Evolutionary conservation across 2,888 invertebrate species (phyloP).

Genomic region (Diaphora mendica): DNA sequence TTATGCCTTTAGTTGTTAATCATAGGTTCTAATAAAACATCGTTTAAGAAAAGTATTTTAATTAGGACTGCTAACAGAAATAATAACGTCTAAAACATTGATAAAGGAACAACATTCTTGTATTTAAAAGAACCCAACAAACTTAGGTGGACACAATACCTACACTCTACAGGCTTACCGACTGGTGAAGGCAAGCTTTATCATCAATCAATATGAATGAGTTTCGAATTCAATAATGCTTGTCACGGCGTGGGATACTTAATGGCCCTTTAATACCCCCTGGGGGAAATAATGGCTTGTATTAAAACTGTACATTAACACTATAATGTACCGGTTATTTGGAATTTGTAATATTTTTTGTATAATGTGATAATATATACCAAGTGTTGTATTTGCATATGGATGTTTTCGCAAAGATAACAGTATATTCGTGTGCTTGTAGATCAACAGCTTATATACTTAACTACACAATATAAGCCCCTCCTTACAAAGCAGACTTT

Average conservation of each 20-base stretch:
- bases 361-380: background rate
- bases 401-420: background rate
- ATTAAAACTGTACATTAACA: slow-evolving; percentile 31
- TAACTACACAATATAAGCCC: no score
- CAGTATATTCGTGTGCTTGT: background rate
- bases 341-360: background rate
- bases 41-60: no score
- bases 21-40: no score
- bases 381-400: background rate
- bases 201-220: slow-evolving; percentile 51
- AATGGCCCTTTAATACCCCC: slow-evolving; percentile 39
- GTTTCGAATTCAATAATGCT: slow-evolving; percentile 39
- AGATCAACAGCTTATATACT: no score
- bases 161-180: slow-evolving; percentile 5
- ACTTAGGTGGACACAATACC: background rate
- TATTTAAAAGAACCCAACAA: background rate
- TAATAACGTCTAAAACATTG: background rate
- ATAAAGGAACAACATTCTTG: background rate
- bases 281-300: slow-evolving; percentile 32
- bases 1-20: background rate
- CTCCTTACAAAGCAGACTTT: no score
- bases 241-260: slow-evolving; percentile 38
- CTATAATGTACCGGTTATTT: slow-evolving; percentile 5
- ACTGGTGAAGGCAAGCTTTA: slow-evolving; percentile 9
- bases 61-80: no score